These are phyloP conservation scores for Zaprionus kolodkinae DNA, from an alignment of 1,140 invertebrate genomes.

Conservation along the genomic window DNA sequence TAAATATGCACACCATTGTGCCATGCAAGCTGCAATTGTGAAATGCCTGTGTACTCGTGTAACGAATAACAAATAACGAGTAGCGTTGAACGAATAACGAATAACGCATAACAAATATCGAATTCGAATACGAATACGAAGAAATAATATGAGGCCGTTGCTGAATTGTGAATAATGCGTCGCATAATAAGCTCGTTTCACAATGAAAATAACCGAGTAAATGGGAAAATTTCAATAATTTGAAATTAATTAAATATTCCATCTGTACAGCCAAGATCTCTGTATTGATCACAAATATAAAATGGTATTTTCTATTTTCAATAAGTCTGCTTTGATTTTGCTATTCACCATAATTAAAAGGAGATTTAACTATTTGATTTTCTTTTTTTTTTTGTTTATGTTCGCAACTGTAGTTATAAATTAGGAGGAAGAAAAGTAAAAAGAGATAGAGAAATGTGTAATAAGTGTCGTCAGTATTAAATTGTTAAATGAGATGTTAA, in stretches of 20 bases:
- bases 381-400: too few relatives aligned
- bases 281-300: background rate
- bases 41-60: slow-evolving; percentile 6
- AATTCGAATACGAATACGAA: background rate
- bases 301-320: background rate
- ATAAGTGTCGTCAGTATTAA: background rate
- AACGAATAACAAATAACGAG: background rate
- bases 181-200: slow-evolving; percentile 38
- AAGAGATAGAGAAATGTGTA: background rate
- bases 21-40: slow-evolving; percentile 32
- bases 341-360: background rate
- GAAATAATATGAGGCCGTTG: slow-evolving; percentile 17
- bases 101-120: background rate
- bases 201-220: slow-evolving; percentile 11
- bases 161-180: slow-evolving; percentile 32
- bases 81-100: slow-evolving; percentile 18
- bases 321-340: too few relatives aligned
- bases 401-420: too few relatives aligned
- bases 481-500: background rate
- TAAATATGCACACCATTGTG: slow-evolving; percentile 65
- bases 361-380: background rate
- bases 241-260: slow-evolving; percentile 2
- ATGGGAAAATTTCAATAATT: background rate
- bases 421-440: background rate
- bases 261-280: background rate